Percentiles rank a stretch among this genome's conserved stretches.
Evolutionary conservation across 2,888 invertebrate genomes (phyloP).

Genomic region (Gortyna flavago): DNA sequence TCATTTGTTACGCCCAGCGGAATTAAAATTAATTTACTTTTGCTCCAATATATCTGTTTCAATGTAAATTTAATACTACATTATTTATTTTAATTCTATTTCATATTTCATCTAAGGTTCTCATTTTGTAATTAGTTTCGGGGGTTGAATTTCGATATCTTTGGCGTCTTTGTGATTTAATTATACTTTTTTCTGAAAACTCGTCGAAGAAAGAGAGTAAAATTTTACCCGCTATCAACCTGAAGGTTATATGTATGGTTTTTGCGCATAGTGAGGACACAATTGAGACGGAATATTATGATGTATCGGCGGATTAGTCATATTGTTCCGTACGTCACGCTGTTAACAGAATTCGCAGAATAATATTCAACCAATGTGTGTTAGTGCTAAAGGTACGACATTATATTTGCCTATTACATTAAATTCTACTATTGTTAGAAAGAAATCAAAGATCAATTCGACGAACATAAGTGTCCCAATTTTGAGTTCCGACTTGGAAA

Average conservation of each 20-base stretch:
- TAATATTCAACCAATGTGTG: neutral
- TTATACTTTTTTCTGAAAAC: conserved; percentile 22
- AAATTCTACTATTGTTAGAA: too few species aligned
- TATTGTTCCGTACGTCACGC: conserved; percentile 12
- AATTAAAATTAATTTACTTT: conserved; percentile 61
- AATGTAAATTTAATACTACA: conserved; percentile 32
- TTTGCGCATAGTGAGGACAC: conserved; percentile 15
- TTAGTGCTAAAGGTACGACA: neutral
- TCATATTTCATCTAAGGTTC: conserved; percentile 17
- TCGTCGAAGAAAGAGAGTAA: neutral
- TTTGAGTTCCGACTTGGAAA: too few species aligned
- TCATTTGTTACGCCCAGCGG: conserved; percentile 57
- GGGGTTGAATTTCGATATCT: conserved; percentile 49
- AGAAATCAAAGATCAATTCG: neutral
- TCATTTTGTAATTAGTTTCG: conserved; percentile 45
- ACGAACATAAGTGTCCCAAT: too few species aligned
- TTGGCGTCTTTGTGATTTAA: conserved; percentile 19
- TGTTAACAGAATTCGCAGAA: neutral
- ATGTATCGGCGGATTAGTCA: conserved; percentile 22
- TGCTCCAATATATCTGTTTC: conserved; percentile 41
- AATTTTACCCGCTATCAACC: conserved; percentile 7
- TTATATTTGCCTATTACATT: accelerated
- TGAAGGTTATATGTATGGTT: neutral
- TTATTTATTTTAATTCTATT: conserved; percentile 25
- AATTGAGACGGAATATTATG: conserved; percentile 41